Evolutionary conservation across 2,797 vertebrate genomes (phyloP).

Genomic region (Peromyscus aztecus): DNA sequence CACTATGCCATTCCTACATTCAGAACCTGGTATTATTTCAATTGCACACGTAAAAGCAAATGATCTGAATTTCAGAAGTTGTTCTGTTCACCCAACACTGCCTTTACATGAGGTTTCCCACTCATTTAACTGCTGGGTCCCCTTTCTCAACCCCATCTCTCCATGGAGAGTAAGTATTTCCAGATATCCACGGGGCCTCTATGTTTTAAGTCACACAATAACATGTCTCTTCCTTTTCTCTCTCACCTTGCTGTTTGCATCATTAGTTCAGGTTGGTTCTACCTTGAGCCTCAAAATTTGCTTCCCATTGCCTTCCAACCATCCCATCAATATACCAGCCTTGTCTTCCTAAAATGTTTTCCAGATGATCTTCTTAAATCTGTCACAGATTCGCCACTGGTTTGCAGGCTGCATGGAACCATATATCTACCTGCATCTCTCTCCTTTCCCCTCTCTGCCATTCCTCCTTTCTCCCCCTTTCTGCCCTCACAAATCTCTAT

Average conservation of each 20-base stretch:
- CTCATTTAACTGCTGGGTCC: not conserved
- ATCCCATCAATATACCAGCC: not conserved
- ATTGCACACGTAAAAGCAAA: conserved; percentile 40
- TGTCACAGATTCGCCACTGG: not conserved
- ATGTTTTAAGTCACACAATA: not conserved
- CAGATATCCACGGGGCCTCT: not conserved
- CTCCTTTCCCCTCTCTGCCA: not conserved
- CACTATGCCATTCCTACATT: not conserved
- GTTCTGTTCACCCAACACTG: not conserved
- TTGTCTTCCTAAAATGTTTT: conserved; percentile 20
- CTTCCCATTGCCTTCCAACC: not conserved
- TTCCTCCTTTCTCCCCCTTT: not conserved
- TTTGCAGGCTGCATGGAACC: not conserved
- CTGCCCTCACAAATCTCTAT: not conserved
- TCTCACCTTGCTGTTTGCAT: not conserved
- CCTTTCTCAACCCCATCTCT: not conserved
- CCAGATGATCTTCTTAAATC: conserved; percentile 1
- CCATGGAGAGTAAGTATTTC: not conserved
- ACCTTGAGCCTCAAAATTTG: not conserved
- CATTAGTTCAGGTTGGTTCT: not conserved
- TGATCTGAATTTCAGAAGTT: not conserved
- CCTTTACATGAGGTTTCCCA: conserved; percentile 16
- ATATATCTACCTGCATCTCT: not conserved
- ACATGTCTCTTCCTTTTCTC: not conserved
- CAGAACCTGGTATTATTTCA: conserved; percentile 33